Percentiles rank a stretch among this genome's conserved stretches.
These are phyloP conservation scores for Nasalis larvatus DNA, from an alignment of 2,113 vertebrate genomes.

Conservation along the genomic window DNA sequence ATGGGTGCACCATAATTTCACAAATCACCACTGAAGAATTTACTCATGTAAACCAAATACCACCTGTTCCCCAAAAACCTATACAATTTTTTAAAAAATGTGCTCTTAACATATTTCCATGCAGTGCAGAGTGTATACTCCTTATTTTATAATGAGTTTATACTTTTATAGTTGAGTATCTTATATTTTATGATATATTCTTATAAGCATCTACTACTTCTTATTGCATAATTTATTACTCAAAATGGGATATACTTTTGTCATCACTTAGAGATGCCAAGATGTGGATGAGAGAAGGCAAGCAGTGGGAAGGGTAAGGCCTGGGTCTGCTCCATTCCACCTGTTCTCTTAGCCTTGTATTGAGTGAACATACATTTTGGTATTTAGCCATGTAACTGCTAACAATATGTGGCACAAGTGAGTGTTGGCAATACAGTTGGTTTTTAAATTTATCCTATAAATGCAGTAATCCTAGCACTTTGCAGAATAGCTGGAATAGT, in stretches of 20 bases:
- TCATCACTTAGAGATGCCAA: neutral
- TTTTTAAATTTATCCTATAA: slow-evolving; percentile 20
- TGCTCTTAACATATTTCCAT: neutral
- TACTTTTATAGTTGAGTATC: neutral
- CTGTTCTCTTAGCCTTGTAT: neutral
- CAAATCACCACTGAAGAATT: too few relatives aligned
- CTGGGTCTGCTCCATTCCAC: neutral
- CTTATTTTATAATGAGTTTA: neutral
- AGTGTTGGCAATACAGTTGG: neutral
- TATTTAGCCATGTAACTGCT: neutral
- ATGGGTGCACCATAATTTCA: too few relatives aligned
- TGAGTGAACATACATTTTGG: neutral
- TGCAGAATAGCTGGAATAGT: neutral
- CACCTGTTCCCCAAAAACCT: too few relatives aligned
- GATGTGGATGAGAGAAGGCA: neutral
- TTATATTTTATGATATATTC: neutral
- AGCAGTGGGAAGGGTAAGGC: neutral
- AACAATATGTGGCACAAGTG: neutral
- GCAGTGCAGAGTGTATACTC: neutral
- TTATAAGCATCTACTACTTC: neutral
- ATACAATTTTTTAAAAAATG: neutral
- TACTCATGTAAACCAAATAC: too few relatives aligned
- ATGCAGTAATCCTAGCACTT: neutral
- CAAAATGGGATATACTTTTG: neutral
- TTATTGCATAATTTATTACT: neutral